Evolutionary conservation across 2,113 vertebrate genomes (phyloP), one percentile per base, ranked within the genome.

Genomic region (Hippocampus guttulatus): DNA sequence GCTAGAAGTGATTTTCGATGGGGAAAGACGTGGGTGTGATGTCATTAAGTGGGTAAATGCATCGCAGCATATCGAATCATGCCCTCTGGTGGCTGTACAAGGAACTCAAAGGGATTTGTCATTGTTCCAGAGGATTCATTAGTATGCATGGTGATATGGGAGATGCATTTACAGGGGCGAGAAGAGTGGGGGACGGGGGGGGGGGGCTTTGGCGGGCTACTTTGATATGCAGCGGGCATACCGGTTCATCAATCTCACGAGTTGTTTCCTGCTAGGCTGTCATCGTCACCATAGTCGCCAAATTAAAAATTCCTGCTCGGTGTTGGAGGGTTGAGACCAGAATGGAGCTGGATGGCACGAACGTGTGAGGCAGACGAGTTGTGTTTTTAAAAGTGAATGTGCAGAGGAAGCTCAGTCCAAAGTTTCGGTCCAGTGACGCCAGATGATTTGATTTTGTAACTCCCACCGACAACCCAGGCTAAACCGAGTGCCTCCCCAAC

Each of bases 281-380:
- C 52, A n/a, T n/a, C 52, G 52, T 60, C 57, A 60, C 25, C 16
- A 60, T 30, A 38, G 16, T 63, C 18, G 5, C 8, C 33, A 75
- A 72, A 78, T 82, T 72, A 51, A 73, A 5, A 85, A 84, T 78
- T 73, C 68, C 84, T 68, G 58, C 51, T 33, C 20, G 21, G 47
- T 8, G 20, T 62, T 68, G 43, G 68, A 68, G 51, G 67, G 60
- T n/a, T 65, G 55, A 74, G 51, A 41, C 54, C 45, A 67, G 30
- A 79, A 55, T 41, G 69, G 67, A 68, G 68, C 77, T 16, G 54
- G 21, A 70, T 61, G 55, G 60, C 75, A 75, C 58, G 74, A 43
- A 74, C 72, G 78, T 75, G 75, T 72, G 30, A 62, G 70, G 7
- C 38, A 20, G 60, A 20, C 20, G 30, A 62, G n/a, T n/a, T n/a